Percentiles rank a stretch among this genome's conserved stretches.
Evolutionary conservation across 2,113 vertebrate genomes (phyloP).

Genomic region (Bubalus kerabau): DNA sequence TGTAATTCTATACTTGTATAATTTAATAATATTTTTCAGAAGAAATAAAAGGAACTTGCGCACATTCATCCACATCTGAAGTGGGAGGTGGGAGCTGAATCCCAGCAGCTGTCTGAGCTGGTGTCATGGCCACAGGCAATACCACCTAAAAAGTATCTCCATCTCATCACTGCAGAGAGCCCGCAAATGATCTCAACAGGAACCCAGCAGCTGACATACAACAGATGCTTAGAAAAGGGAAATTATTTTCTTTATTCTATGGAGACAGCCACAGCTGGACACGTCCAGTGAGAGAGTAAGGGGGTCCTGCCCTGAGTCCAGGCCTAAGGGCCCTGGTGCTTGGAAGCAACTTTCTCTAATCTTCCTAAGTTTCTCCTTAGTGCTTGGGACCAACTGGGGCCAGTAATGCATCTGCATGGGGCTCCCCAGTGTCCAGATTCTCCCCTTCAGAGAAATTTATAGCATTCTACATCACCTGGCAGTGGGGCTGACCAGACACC

Average conservation of each 20-base stretch:
- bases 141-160: not conserved
- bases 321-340: not conserved
- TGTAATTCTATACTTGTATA: not conserved
- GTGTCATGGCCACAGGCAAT: too few relatives aligned
- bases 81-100: not conserved
- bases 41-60: not conserved
- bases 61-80: not conserved
- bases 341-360: not conserved
- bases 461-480: not conserved
- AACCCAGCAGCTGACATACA: not conserved
- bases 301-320: not conserved
- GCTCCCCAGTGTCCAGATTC: not conserved
- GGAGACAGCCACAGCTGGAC: not conserved
- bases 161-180: not conserved
- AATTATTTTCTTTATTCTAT: not conserved
- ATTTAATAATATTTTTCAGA: not conserved
- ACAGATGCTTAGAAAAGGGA: not conserved
- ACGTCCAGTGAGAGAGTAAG: not conserved
- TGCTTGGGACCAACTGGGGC: not conserved
- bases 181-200: not conserved
- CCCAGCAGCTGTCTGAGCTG: not conserved
- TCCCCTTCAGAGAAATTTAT: not conserved
- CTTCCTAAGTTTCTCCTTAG: not conserved
- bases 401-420: not conserved
- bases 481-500: not conserved